phyloP scores from a whole-genome alignment of 2,113 vertebrate species.

The Myotis brandtii region DNA sequence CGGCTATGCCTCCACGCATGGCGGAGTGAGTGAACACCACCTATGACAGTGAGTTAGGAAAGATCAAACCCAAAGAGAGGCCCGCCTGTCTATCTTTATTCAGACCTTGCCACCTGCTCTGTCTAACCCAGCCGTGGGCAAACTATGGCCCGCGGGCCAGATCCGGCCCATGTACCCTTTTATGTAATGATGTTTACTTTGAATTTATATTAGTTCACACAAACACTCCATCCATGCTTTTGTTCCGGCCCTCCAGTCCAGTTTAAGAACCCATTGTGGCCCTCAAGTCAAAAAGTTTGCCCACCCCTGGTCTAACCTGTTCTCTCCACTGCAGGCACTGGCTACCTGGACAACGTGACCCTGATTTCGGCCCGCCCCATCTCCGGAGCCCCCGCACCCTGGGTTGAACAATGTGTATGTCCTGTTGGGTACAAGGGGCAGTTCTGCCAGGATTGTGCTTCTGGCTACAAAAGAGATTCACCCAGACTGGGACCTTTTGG shows the following conservation, averaged over 20 bases:
- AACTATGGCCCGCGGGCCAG: too few relatives aligned
- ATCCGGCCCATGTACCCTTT: too few relatives aligned
- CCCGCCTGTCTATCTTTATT: background rate
- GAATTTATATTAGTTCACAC: too few relatives aligned
- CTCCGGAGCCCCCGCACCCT: conserved; percentile 85
- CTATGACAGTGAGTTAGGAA: background rate
- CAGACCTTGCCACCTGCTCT: background rate
- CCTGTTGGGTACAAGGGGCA: conserved; percentile 87
- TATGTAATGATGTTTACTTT: too few relatives aligned
- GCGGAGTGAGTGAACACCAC: too few relatives aligned
- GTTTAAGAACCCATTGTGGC: too few relatives aligned
- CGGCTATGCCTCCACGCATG: fast-evolving
- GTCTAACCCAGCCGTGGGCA: too few relatives aligned
- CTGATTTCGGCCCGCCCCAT: conserved; percentile 88
- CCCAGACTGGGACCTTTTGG: conserved; percentile 87
- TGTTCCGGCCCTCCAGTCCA: too few relatives aligned
- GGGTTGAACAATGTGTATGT: conserved; percentile 93
- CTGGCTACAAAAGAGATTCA: conserved; percentile 88
- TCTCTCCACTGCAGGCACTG: conserved; percentile 87
- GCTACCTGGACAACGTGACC: conserved; percentile 92
- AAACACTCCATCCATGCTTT: too few relatives aligned
- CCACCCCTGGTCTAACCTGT: background rate
- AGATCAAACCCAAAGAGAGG: background rate
- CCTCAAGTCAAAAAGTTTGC: too few relatives aligned
- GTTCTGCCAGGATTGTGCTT: conserved; percentile 92